Evolutionary conservation across 2,888 invertebrate genomes (phyloP), one percentile per base, ranked within the genome.

Genomic region (Nudaria mundana): DNA sequence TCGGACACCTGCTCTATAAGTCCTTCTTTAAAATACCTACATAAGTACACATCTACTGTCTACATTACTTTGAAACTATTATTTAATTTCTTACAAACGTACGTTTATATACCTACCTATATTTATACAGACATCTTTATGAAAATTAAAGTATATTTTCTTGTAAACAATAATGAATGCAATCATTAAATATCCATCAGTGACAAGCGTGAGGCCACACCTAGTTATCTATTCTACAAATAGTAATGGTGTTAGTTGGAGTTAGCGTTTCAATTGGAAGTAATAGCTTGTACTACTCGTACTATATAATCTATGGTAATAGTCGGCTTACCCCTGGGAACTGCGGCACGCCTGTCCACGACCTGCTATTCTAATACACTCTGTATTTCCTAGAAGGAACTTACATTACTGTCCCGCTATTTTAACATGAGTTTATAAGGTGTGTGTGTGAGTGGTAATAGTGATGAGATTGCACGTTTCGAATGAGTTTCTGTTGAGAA

Each of bases 281-380:
- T n/a, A n/a, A n/a, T n/a, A n/a, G n/a, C n/a, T n/a, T n/a, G n/a
- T n/a, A n/a, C n/a, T n/a, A n/a, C n/a, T n/a, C n/a, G n/a, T n/a
- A n/a, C n/a, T n/a, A n/a, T n/a, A 80, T 77, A 73, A 78, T 65
- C 18, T 4, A 80, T 77, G 73, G 71, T 81, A 82, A 82, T 82
- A 52, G 78, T 26, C 53, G 51, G 60, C 66, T 79, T 82, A 79
- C 80, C 76, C 69, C 62, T 51, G 71, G 57, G 50, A 45, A 49
- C 52, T 56, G 58, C 61, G 65, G 62, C 60, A 60, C 53, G 60
- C 58, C 60, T 37, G 47, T 30, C 59, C 55, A 53, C 63, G 51
- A 48, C 51, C 31, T 35, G 35, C 39, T 42, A 50, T 49, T 49
- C 41, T 48, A 56, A 51, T 55, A 47, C 57, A 59, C 55, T 57